Percentiles rank a stretch among this genome's conserved stretches.
phyloP scores from a whole-genome alignment of 2,888 invertebrate species.

The Philonicus albiceps region DNA sequence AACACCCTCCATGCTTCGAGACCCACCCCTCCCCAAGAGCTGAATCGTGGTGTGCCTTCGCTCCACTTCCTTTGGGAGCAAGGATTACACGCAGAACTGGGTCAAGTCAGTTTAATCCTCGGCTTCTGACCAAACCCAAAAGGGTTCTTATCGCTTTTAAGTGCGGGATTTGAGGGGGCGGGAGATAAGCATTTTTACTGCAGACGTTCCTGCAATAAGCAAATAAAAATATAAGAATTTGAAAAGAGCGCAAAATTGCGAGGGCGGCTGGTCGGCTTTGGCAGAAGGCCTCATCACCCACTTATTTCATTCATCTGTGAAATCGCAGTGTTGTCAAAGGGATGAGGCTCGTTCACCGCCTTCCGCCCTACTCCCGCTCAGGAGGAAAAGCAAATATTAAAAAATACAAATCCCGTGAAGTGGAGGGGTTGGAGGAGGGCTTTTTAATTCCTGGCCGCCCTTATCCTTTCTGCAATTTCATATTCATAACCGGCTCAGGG shows the following conservation, averaged over 20 bases:
- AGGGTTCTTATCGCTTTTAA: constrained; percentile 33
- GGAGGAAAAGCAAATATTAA: constrained; percentile 27
- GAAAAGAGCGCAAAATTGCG: neutral
- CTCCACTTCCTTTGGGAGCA: neutral
- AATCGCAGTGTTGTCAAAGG: constrained; percentile 17
- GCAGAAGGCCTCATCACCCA: constrained; percentile 18
- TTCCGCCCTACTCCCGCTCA: neutral
- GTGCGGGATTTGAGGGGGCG: neutral
- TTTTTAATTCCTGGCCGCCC: neutral
- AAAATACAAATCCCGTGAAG: neutral
- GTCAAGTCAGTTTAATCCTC: constrained; percentile 35
- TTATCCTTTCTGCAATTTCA: constrained; percentile 3
- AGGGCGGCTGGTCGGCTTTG: neutral
- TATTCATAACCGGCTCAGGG: constrained; percentile 18
- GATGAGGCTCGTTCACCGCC: neutral
- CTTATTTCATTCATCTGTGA: constrained; percentile 34
- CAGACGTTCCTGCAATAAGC: constrained; percentile 21
- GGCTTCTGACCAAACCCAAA: constrained; percentile 3
- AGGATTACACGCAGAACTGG: constrained; percentile 24
- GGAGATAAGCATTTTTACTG: constrained; percentile 11
- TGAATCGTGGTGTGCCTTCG: neutral
- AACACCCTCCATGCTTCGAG: neutral
- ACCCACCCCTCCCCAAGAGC: neutral
- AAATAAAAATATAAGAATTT: neutral
- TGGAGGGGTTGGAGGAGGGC: neutral